phyloP scores from a whole-genome alignment of 2,888 invertebrate species.

The Drosophila siamana region DNA sequence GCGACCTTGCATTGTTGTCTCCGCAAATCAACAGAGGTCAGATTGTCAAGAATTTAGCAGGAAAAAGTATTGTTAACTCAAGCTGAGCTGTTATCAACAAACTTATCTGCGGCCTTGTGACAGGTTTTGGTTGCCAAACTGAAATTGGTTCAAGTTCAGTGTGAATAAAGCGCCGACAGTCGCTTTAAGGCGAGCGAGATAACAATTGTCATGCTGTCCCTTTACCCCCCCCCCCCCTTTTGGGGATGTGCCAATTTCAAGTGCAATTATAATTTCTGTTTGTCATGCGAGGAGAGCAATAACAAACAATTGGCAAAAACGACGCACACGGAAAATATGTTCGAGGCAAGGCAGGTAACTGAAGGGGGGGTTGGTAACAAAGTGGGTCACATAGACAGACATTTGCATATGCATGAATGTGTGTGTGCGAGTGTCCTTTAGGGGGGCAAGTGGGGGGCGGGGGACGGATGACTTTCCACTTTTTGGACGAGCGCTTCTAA shows the following conservation, averaged over 20 bases:
- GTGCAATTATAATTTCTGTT: slow-evolving; percentile 80
- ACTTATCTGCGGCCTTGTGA: neutral
- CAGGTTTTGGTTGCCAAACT: neutral
- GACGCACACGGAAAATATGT: slow-evolving; percentile 52
- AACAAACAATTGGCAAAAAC: slow-evolving; percentile 44
- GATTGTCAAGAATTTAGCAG: no score
- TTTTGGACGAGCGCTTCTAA: slow-evolving; percentile 69
- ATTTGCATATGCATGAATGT: slow-evolving; percentile 74
- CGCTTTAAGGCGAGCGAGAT: slow-evolving; percentile 43
- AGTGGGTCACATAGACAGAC: slow-evolving; percentile 67
- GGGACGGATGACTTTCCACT: slow-evolving; percentile 56
- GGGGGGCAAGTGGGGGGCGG: slow-evolving; percentile 17
- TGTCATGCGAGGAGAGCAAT: slow-evolving; percentile 70
- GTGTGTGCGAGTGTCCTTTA: slow-evolving; percentile 37
- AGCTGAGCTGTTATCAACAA: neutral
- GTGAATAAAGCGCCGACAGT: slow-evolving; percentile 36
- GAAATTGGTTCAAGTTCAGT: slow-evolving; percentile 52
- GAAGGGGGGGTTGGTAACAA: slow-evolving; percentile 58
- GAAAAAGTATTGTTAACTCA: no score
- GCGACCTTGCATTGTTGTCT: no score
- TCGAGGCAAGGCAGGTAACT: neutral
- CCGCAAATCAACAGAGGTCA: no score
- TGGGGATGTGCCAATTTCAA: slow-evolving; percentile 69
- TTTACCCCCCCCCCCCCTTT: no score
- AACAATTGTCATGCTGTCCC: slow-evolving; percentile 51